Percentiles rank a stretch among this genome's conserved stretches.
Evolutionary conservation across 2,797 vertebrate genomes (phyloP).

Genomic region (Tragopan temminckii): DNA sequence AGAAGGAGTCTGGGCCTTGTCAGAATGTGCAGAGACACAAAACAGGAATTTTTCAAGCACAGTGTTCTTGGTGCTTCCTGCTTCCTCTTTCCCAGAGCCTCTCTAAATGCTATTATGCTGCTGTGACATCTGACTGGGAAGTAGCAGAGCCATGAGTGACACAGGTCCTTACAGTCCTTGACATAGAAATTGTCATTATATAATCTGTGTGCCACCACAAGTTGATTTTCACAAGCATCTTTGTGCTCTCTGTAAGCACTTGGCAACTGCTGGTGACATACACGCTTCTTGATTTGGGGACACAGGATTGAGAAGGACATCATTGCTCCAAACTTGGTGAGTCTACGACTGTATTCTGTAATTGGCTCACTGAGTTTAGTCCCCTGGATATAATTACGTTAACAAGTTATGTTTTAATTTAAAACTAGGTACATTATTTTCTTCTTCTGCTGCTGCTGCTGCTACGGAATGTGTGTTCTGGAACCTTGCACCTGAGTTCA

Average conservation of each 20-base stretch:
- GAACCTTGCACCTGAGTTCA: background rate
- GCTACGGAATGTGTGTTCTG: background rate
- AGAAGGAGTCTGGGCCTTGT: background rate
- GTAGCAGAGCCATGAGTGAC: slow-evolving; percentile 52
- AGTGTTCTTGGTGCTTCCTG: accelerated
- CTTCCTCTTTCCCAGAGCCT: background rate
- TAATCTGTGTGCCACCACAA: slow-evolving; percentile 26
- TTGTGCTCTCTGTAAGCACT: slow-evolving; percentile 21
- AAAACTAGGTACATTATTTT: background rate
- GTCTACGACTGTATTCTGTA: background rate
- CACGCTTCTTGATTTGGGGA: background rate
- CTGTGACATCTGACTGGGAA: slow-evolving; percentile 19
- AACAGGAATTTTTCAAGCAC: background rate
- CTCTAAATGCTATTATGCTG: background rate
- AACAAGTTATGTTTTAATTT: slow-evolving; percentile 6
- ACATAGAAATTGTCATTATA: slow-evolving; percentile 20
- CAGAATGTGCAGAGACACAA: background rate
- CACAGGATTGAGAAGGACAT: slow-evolving; percentile 26
- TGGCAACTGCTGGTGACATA: slow-evolving; percentile 33
- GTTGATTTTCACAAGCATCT: slow-evolving; percentile 49
- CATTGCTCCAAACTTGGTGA: too few relatives aligned
- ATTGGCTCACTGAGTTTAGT: background rate
- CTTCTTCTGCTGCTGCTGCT: background rate
- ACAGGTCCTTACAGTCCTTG: slow-evolving; percentile 37
- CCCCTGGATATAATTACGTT: background rate